phyloP scores from a whole-genome alignment of 2,888 invertebrate species.

The Acronicta psi region DNA sequence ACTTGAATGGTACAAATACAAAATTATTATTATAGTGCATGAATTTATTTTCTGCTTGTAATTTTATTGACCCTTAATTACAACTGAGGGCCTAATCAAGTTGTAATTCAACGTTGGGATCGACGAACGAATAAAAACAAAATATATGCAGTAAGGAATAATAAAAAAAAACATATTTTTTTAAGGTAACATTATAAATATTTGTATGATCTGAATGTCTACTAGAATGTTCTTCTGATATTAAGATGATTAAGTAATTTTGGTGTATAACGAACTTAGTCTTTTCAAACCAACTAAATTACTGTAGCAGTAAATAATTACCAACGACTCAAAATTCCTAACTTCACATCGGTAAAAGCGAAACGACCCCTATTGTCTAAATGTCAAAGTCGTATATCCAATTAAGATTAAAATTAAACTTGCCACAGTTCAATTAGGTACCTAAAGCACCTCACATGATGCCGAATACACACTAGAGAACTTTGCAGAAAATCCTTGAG shows the following conservation, averaged over 20 bases:
- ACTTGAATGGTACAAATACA: neutral
- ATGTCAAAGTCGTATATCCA: conserved; percentile 38
- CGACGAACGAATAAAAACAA: no score
- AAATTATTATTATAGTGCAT: no score
- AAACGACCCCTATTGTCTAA: conserved; percentile 39
- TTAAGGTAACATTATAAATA: no score
- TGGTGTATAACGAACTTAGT: conserved; percentile 4
- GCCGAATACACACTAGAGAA: conserved; percentile 36
- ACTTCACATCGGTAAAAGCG: conserved; percentile 13
- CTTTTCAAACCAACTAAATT: conserved; percentile 20
- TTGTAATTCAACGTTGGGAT: no score
- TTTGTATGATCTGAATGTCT: no score
- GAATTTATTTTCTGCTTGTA: no score
- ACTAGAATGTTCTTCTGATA: no score
- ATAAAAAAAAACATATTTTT: no score
- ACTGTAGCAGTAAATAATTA: conserved; percentile 35
- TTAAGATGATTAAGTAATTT: no score
- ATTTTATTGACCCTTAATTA: no score
- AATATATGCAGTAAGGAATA: no score
- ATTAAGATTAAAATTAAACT: conserved; percentile 54
- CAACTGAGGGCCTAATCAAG: no score
- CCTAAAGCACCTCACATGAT: conserved; percentile 45
- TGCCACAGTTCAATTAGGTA: conserved; percentile 38
- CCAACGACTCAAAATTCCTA: conserved; percentile 15
- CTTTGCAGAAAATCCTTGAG: conserved; percentile 39